Evolutionary conservation across 2,888 invertebrate species (phyloP), one percentile per base, ranked within the genome.

Genomic region (Andrena haemorrhoa): DNA sequence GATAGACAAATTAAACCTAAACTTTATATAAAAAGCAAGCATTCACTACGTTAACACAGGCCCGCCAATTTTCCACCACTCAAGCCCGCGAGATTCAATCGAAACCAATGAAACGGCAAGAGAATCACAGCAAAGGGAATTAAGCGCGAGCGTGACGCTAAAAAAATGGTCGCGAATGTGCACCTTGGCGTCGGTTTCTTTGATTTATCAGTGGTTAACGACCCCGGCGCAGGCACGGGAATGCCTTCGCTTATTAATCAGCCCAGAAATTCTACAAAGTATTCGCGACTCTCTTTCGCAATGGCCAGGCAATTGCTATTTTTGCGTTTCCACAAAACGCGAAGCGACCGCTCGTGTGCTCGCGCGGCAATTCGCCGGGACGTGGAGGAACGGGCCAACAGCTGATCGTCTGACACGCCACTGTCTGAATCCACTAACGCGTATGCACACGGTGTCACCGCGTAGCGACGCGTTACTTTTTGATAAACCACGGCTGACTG

Each of bases 181-280:
- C 75, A 35, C 49, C 47, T 72, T 53, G 53, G 47, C 51, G 20
- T 76, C 68, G 71, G 60, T 82, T 86, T 84, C 82, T 64, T 61
- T 74, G 60, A 83, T 79, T 87, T 87, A 69, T 72, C 83, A 65
- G 56, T 85, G 87, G 75, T 86, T 85, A 87, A 87, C 69, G 88
- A 87, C 83, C 87, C 23, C 75, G 66, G 26, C 47, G 63, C 35
- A 35, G 61, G 41, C 47, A 56, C 61, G 69, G 75, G 79, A 69
- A 85, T 83, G 60, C 75, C 68, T 64, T 53, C 26, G 75, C 83
- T 65, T 70, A 79, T 79, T 85, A 87, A 86, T 86, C 86, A 79
- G 82, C 74, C 73, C 75, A 73, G 82, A 85, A 87, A 76, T 85
- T 69, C 71, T 69, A 83, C 78, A 83, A 79, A 86, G 74, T 75